phyloP scores from a whole-genome alignment of 2,113 vertebrate genomes.

The Phyllostomus hastatus region DNA sequence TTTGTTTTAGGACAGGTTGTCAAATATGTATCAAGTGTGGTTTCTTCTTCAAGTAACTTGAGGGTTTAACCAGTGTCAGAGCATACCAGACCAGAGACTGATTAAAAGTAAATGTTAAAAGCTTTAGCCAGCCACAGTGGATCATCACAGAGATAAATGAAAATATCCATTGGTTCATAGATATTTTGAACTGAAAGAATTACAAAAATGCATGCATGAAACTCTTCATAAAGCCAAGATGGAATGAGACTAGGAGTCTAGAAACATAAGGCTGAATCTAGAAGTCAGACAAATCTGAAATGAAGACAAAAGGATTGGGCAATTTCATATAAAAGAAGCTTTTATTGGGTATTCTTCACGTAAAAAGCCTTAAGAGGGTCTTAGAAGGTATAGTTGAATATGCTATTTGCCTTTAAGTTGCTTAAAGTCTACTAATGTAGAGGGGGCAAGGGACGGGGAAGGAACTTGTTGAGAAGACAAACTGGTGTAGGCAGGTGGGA shows the following conservation, averaged over 20 bases:
- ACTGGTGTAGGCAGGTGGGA: neutral
- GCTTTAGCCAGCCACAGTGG: neutral
- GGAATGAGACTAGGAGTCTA: neutral
- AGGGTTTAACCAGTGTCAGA: neutral
- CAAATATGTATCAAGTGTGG: neutral
- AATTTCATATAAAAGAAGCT: neutral
- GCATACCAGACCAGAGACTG: neutral
- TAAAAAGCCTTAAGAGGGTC: neutral
- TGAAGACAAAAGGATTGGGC: neutral
- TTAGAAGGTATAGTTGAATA: neutral
- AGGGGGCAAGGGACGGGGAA: neutral
- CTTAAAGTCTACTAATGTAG: neutral
- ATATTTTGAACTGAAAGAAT: neutral
- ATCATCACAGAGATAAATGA: neutral
- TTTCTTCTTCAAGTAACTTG: slow-evolving; percentile 17
- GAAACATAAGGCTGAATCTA: neutral
- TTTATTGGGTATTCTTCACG: neutral
- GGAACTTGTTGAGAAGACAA: neutral
- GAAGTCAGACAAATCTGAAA: neutral
- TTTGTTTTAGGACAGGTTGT: slow-evolving; percentile 1
- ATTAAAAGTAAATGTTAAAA: neutral
- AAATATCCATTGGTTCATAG: neutral
- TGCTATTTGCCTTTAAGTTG: neutral
- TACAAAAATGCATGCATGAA: neutral
- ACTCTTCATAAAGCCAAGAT: neutral